Evolutionary conservation across 2,113 vertebrate species (phyloP).

Genomic region (Macrotus californicus): DNA sequence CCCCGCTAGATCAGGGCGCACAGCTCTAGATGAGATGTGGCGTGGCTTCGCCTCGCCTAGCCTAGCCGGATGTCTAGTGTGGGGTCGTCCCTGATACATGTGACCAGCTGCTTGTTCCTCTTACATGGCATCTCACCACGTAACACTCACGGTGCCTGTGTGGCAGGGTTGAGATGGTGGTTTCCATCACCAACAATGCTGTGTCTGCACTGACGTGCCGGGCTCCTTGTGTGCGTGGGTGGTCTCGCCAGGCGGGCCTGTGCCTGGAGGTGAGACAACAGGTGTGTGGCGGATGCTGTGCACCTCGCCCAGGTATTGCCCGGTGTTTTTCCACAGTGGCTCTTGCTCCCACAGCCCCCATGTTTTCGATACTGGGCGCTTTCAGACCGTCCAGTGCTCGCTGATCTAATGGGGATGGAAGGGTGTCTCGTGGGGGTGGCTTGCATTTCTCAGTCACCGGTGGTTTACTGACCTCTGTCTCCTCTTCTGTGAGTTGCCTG

Average conservation of each 20-base stretch:
- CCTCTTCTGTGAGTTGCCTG: neutral
- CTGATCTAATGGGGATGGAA: neutral
- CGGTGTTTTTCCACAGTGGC: fast-evolving
- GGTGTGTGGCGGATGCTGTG: fast-evolving
- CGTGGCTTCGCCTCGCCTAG: neutral
- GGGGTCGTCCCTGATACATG: neutral
- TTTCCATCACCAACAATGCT: neutral
- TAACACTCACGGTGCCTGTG: fast-evolving
- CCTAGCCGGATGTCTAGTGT: neutral
- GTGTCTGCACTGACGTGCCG: neutral
- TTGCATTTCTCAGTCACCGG: neutral
- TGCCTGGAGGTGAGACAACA: neutral
- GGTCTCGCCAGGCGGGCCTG: neutral
- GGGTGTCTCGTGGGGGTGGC: neutral
- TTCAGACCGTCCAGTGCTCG: neutral
- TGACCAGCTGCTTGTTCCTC: neutral
- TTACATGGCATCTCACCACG: fast-evolving
- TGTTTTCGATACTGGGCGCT: neutral
- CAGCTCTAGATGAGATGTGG: fast-evolving
- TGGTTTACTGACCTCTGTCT: neutral
- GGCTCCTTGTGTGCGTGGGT: neutral
- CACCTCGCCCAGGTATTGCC: neutral
- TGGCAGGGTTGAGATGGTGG: neutral
- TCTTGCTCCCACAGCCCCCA: fast-evolving
- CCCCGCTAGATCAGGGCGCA: neutral